Evolutionary conservation across 2,888 invertebrate species (phyloP), one percentile per base, ranked within the genome.

Genomic region (Zelleria hepariella): DNA sequence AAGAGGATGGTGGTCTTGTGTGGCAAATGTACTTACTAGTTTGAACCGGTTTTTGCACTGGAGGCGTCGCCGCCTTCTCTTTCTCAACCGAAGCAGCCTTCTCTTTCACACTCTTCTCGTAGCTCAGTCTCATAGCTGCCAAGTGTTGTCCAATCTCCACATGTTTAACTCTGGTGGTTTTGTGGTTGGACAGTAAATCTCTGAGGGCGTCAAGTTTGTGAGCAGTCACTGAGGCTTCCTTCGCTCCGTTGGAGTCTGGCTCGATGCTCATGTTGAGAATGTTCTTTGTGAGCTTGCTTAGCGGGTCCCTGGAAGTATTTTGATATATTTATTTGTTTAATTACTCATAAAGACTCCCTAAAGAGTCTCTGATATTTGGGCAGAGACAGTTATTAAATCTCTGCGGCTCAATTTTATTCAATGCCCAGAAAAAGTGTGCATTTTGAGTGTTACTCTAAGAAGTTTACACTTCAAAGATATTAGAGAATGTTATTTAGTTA

Each of bases 241-340:
- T 78, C 10, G 79, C 65, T 57, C 82, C 80, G 6, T 65, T 64
- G 1, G 78, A 71, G 60, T 81, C 78, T 18, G 88, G 78, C 60
- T 90, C 87, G 21, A 89, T 76, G 65, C 82, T 87, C 78, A 92
- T 80, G 65, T 90, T 89, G 1, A 92, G 75, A 10, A 82, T 88
- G 75, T 82, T 88, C 69, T 80, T 91, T 6, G 89, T 82, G 6
- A 89, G 68, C 64, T 86, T 86, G 24, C 86, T 82, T n/a, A 89
- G 73, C 0, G 83, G 82, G 61, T 89, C 88, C 60, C 87, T 87
- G 74, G 58, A 62, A 56, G 51, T 61, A 5, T 15, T 10, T 10
- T 6, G 42, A 42, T n/a, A n/a, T n/a, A n/a, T n/a, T n/a, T n/a
- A n/a, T n/a, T n/a, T n/a, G n/a, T n/a, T n/a, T n/a, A n/a, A n/a